Percentiles rank a stretch among this genome's conserved stretches.
Evolutionary conservation across 2,888 invertebrate species (phyloP).

Genomic region (Megalurothrips usitatus): DNA sequence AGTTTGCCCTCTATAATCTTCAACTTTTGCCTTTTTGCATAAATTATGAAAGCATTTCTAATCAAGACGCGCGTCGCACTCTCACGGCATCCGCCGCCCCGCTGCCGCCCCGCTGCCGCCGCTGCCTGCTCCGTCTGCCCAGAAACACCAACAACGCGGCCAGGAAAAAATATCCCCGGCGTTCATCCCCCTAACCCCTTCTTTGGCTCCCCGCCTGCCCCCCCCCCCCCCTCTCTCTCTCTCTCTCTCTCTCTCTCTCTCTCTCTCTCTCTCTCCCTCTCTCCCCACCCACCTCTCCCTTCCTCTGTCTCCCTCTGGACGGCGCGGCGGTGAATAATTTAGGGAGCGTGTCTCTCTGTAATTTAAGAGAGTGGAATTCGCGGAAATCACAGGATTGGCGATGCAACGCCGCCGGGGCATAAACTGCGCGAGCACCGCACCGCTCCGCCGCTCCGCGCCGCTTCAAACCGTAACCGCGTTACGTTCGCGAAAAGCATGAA

Average conservation of each 20-base stretch:
- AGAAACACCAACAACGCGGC: background rate
- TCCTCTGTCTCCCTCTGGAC: too few relatives aligned
- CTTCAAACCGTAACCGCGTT: too few relatives aligned
- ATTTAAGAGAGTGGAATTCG: too few relatives aligned
- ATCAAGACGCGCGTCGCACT: background rate
- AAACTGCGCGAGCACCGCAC: too few relatives aligned
- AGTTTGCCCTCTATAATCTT: background rate
- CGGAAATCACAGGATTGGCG: too few relatives aligned
- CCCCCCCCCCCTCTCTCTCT: background rate
- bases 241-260: constrained; percentile 11
- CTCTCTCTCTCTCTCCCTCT: background rate
- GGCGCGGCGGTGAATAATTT: too few relatives aligned
- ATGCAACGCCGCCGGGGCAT: too few relatives aligned
- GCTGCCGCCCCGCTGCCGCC: background rate
- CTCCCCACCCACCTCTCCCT: background rate
- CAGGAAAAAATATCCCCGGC: background rate
- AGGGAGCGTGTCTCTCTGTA: too few relatives aligned
- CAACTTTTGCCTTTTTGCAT: constrained; percentile 18
- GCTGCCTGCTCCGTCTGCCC: background rate
- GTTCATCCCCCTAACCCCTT: too few relatives aligned
- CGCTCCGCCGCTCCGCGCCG: too few relatives aligned
- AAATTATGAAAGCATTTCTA: constrained; percentile 3
- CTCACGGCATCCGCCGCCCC: background rate
- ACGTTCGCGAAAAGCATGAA: too few relatives aligned
- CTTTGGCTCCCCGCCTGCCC: too few relatives aligned